Conservation (phyloP, 2,888 invertebrate genomes). For the Oxycera nigricornis region DNA sequence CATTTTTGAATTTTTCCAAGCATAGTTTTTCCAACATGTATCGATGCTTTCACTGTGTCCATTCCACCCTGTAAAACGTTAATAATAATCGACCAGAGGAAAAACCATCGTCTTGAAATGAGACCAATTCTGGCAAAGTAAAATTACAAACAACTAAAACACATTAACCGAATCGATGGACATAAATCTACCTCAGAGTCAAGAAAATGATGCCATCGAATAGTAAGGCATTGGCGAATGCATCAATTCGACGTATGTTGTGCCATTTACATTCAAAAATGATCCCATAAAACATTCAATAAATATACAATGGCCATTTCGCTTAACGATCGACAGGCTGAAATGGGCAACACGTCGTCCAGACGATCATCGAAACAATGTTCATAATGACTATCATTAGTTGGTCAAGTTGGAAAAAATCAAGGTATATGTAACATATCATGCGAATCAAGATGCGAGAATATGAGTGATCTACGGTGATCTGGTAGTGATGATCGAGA, state of each 20-base stretch:
- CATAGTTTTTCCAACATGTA: too few relatives aligned
- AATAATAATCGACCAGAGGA: too few relatives aligned
- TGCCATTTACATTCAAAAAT: constrained; percentile 40
- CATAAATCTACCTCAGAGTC: constrained; percentile 38
- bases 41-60: too few relatives aligned
- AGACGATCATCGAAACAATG: neutral
- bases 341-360: constrained; percentile 23
- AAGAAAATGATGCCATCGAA: neutral
- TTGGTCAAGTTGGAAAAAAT: neutral
- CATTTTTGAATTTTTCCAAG: too few relatives aligned
- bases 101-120: neutral
- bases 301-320: constrained; percentile 41
- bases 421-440: neutral
- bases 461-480: neutral
- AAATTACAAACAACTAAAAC: constrained; percentile 42
- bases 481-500: neutral
- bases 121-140: constrained; percentile 25
- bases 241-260: constrained; percentile 16
- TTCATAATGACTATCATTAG: constrained; percentile 14
- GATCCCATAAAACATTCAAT: constrained; percentile 42
- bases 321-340: constrained; percentile 32
- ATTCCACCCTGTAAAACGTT: too few relatives aligned
- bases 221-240: neutral
- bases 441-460: constrained; percentile 3
- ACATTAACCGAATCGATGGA: constrained; percentile 37